Base-by-base conservation (phyloP, 2,888 invertebrate genomes). In the Macrostomum cliftonense region DNA sequence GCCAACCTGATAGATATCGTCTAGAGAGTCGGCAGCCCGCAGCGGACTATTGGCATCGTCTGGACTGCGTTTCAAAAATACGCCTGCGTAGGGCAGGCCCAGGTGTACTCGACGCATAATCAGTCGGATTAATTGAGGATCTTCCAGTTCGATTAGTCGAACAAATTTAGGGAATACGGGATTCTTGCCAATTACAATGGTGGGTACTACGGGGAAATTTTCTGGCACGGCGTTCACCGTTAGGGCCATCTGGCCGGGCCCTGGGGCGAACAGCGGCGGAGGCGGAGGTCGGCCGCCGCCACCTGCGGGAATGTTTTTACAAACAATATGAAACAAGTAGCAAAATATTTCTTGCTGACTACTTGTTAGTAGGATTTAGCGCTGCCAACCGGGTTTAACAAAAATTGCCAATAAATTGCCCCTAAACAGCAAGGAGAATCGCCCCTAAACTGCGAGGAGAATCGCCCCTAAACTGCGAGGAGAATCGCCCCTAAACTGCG, bases 141-240 rank as follows among this genome's bases (percentile, higher is more conserved):
- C 83, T 52, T 56, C 55, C 64, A 86, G 84, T 77, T 95, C 95
- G 54, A 99, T 79, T 57, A 97, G 78, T 74, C 97, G 97, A 58
- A 95, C 89, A 70, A 97, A 97, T 58, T 87, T 79, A 17, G 97
- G 97, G 73, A 97, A 97, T 1, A 97, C 83, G 4, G 95, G 93
- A 74, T 91, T 87, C 58, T 89, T 78, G 61, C 77, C 81, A 55
- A 95, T 83, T 0, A 93, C 88, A 57, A 99, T 81, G 11, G 95
- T 80, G 2, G 97, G 97, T 17, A 97, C 80, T 66, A 84, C 82
- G 0, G 97, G 95, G 83, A 89, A 93, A 12, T 84, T 81, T 68
- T 93, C 93, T 1, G 95, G 95, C 28, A 97, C 83, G 14, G 83
- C 82, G 43, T 89, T 82, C 0, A 88, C 82, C 0, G 87, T 86